phyloP scores from a whole-genome alignment of 2,888 invertebrate genomes.

The Cremastobaeus sp. region DNA sequence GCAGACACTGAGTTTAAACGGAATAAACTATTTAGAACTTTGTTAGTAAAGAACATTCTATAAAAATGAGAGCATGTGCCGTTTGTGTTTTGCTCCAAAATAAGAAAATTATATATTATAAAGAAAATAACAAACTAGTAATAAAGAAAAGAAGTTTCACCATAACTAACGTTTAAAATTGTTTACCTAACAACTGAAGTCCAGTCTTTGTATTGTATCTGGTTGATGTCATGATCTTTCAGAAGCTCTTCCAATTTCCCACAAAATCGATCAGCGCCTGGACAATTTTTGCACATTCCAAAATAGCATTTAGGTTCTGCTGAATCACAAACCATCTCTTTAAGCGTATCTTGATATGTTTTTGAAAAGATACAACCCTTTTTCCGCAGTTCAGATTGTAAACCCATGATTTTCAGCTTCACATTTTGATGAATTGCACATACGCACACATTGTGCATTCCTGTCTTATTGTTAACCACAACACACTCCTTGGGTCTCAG shows the following conservation, averaged over 20 bases:
- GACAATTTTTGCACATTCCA: slow-evolving; percentile 6
- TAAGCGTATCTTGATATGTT: slow-evolving; percentile 6
- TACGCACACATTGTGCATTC: slow-evolving; percentile 6
- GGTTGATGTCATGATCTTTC: slow-evolving; percentile 6
- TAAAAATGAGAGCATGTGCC: no score
- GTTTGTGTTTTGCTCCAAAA: no score
- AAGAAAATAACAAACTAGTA: no score
- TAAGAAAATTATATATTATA: no score
- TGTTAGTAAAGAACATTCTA: no score
- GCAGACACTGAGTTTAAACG: no score
- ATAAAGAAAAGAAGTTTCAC: no score
- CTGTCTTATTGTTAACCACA: not conserved
- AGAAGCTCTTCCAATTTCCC: slow-evolving; percentile 3
- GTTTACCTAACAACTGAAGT: slow-evolving; percentile 25
- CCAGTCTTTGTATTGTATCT: slow-evolving; percentile 12
- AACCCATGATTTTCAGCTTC: not conserved
- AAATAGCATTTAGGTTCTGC: not conserved
- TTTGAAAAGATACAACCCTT: slow-evolving; percentile 1
- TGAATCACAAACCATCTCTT: not conserved
- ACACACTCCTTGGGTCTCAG: not conserved
- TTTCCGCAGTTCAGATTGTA: not conserved
- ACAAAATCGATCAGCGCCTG: slow-evolving; percentile 2
- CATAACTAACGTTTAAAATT: no score
- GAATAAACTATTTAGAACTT: no score
- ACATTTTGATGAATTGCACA: slow-evolving; percentile 4